Conservation (phyloP, 1,140 invertebrate species). For the Cataglyphis hispanica region DNA sequence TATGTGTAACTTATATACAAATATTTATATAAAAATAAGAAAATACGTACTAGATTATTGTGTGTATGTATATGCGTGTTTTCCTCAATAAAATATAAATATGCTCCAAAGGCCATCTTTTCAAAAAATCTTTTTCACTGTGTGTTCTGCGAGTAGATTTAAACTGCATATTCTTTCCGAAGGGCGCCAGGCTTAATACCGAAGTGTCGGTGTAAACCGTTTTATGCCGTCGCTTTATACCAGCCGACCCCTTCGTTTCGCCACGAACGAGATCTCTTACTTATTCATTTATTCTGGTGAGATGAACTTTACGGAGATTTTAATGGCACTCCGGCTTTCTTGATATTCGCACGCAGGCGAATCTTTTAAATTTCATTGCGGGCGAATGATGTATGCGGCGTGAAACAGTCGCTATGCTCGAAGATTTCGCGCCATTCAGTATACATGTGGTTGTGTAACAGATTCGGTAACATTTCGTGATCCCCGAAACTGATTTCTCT, state of each 20-base stretch:
- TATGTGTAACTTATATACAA: no score
- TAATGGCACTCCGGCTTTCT: conserved; percentile 73
- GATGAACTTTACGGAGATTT: conserved; percentile 82
- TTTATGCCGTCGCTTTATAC: conserved; percentile 76
- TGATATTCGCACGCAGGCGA: conserved; percentile 40
- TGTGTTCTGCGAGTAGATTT: conserved; percentile 59
- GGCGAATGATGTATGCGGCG: conserved; percentile 30
- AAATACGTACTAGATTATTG: neutral
- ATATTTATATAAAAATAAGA: neutral
- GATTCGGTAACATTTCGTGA: conserved; percentile 49
- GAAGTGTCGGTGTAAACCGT: conserved; percentile 78
- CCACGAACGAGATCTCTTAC: conserved; percentile 71
- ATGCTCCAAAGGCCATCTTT: conserved; percentile 4
- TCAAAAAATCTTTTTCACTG: neutral
- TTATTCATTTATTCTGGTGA: conserved; percentile 80
- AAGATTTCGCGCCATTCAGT: conserved; percentile 18
- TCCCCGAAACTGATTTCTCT: conserved; percentile 65
- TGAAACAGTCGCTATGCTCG: conserved; percentile 15
- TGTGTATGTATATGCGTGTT: neutral
- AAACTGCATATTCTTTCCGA: conserved; percentile 65
- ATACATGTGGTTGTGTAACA: neutral
- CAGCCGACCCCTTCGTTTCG: conserved; percentile 70
- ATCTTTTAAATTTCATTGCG: conserved; percentile 62
- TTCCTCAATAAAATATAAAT: neutral
- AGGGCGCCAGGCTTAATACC: conserved; percentile 71